phyloP scores from a whole-genome alignment of 2,888 invertebrate genomes.

The Yponomeuta plumbellus region DNA sequence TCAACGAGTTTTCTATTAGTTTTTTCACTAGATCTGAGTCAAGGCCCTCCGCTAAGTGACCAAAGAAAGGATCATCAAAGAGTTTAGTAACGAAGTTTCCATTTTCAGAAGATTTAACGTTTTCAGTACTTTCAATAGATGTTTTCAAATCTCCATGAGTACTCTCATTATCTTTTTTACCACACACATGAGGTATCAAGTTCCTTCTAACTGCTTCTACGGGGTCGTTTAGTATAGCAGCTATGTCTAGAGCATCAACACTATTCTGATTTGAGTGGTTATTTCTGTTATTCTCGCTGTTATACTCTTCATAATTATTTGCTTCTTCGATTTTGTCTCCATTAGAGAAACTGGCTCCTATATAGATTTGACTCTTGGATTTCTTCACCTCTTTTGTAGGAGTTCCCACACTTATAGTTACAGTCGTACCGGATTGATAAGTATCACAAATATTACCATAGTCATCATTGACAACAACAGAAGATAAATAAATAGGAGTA shows the following conservation, averaged over 20 bases:
- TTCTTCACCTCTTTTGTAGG: constrained; percentile 63
- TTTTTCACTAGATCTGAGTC: constrained; percentile 79
- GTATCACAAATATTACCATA: constrained; percentile 60
- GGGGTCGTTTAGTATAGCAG: constrained; percentile 80
- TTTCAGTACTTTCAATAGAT: constrained; percentile 30
- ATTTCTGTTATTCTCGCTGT: constrained; percentile 37
- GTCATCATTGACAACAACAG: constrained; percentile 81
- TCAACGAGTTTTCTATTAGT: constrained; percentile 80
- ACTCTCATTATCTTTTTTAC: constrained; percentile 67
- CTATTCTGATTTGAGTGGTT: constrained; percentile 17
- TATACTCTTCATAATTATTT: constrained; percentile 67
- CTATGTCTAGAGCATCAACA: constrained; percentile 52
- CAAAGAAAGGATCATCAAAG: constrained; percentile 79
- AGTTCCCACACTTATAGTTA: constrained; percentile 78
- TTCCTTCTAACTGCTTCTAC: constrained; percentile 86
- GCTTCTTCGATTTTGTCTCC: constrained; percentile 39
- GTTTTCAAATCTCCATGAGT: not conserved
- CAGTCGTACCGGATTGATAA: constrained; percentile 75
- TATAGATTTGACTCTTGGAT: constrained; percentile 71
- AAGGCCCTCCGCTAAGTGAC: constrained; percentile 78
- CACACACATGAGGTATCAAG: constrained; percentile 86
- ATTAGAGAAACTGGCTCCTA: constrained; percentile 57
- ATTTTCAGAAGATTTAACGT: constrained; percentile 42
- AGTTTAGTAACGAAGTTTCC: constrained; percentile 76
- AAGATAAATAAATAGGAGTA: constrained; percentile 82